phyloP scores from a whole-genome alignment of 1,140 invertebrate genomes.

The Phocides pigmalion region DNA sequence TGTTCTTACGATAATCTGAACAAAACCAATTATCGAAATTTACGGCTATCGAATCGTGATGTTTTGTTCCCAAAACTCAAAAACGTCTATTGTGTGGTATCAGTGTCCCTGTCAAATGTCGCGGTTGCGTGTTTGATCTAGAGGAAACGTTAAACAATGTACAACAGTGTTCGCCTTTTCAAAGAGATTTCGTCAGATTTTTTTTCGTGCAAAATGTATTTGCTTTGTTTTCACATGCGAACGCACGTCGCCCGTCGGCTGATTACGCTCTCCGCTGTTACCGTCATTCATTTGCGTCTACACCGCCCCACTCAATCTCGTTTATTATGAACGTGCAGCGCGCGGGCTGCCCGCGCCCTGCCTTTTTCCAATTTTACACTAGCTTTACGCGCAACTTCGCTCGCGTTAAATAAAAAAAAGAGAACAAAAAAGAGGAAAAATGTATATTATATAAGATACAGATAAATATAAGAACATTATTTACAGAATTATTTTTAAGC shows the following conservation, averaged over 20 bases:
- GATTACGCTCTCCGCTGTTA: constrained; percentile 69
- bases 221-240: constrained; percentile 66
- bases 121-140: constrained; percentile 27
- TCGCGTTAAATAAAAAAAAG: no score
- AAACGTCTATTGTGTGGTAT: constrained; percentile 22
- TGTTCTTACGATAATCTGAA: constrained; percentile 1
- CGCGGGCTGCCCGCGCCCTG: constrained; percentile 45
- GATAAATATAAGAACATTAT: no score
- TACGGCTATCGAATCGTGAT: neutral
- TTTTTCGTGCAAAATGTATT: constrained; percentile 55
- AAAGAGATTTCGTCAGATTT: constrained; percentile 52
- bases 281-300: constrained; percentile 77
- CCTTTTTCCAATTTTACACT: constrained; percentile 64
- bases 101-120: constrained; percentile 23
- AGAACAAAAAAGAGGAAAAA: no score
- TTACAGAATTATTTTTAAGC: no score
- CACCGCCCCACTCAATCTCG: constrained; percentile 75
- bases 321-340: constrained; percentile 77
- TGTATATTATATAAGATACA: no score
- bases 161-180: constrained; percentile 37
- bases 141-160: constrained; percentile 38
- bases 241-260: constrained; percentile 65
- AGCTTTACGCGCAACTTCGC: no score
- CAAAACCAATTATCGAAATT: neutral
- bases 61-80: constrained; percentile 7